Base-by-base conservation (phyloP, 2,797 vertebrate genomes). In the Semaprochilodus insignis region DNA sequence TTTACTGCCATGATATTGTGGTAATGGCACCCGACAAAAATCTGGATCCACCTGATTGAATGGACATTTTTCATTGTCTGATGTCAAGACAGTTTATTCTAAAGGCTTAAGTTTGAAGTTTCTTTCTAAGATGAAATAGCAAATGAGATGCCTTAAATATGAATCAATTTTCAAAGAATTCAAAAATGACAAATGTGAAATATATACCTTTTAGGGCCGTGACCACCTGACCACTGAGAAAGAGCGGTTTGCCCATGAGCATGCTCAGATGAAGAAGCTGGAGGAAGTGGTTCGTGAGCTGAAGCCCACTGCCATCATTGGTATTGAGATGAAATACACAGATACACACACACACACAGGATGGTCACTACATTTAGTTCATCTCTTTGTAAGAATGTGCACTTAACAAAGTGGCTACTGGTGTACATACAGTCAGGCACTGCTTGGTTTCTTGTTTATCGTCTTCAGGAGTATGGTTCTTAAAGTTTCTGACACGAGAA, bases 301-400 rank as follows among this genome's bases (percentile, higher is more conserved):
- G 89, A 98, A 96, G 87, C 98, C 98, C 0, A 97, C 97, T 0
- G 97, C 93, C 16, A 94, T 99, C 82, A 99, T 99, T 90, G 98
- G 98, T 99, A 95, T 87, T 75, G 19, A 65, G 1, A 1, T 63
- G n/a, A 70, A 52, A 51, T 10, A 40, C 21, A 40, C 19, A 80
- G 3, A n/a, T 23, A 34, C 15, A 59, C 25, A 55, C 51, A 74
- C 6, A 19, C 52, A 59, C 40, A 44, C 40, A 3, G 36, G 6
- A 3, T 6, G 6, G 36, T 6, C 6, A 40, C 36, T 6, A 3
- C 36, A 3, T 40, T 40, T 3, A 6, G 36, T 40, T 3, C 36
- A 40, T 6, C 36, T 40, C 36, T 40, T 40, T 40, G 36, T 40
- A 40, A n/a, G n/a, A n/a, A n/a, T n/a, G n/a, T n/a, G n/a, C n/a